Base-by-base conservation (phyloP, 2,113 vertebrate genomes). In the Aspiorhynchus laticeps region DNA sequence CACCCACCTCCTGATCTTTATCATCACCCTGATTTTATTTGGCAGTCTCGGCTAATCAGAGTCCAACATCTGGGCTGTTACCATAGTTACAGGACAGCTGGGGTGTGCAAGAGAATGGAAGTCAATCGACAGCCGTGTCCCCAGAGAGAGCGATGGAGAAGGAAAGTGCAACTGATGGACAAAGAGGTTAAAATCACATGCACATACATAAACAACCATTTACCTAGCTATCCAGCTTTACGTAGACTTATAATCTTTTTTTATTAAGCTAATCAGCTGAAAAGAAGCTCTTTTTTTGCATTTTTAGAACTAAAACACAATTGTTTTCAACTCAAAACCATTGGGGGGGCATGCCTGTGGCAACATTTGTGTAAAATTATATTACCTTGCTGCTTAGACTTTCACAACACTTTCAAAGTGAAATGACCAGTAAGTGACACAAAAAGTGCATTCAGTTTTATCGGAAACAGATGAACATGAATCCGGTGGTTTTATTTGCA, bases 1-100 rank as follows among this genome's bases (percentile, higher is more conserved):
- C 90, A 94, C 94, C 95, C 92, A 94, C 95, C 95, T 94, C 75
- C 91, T 91, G 90, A 97, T 99, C 98, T 95, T 96, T 98, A 99
- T 98, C 97, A 86, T 95, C 93, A 93, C 95, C 91, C 97, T 98
- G 97, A 99, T 99, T 99, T 98, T 97, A 98, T 99, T 99, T 98
- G 94, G 94, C 94, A 92, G 91, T 94, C 92, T 90, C 90, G 89
- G 95, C 96, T 98, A 98, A 98, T 99, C 96, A 96, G 96, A 95
- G 96, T 95, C 96, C 95, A 98, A 97, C 98, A 98, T 99, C 97
- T 99, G 97, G 96, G 96, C 96, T 89, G 97, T 99, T 97, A 93
- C 97, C 96, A 97, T 97, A 96, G 97, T 93, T 97, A 99, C 96
- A 93, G 95, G 96, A 95, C 94, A 92, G 93, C 95, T 95, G 88